These are phyloP conservation scores for Manis pentadactyla DNA, from an alignment of 2,797 vertebrate species.

Conservation along the genomic window DNA sequence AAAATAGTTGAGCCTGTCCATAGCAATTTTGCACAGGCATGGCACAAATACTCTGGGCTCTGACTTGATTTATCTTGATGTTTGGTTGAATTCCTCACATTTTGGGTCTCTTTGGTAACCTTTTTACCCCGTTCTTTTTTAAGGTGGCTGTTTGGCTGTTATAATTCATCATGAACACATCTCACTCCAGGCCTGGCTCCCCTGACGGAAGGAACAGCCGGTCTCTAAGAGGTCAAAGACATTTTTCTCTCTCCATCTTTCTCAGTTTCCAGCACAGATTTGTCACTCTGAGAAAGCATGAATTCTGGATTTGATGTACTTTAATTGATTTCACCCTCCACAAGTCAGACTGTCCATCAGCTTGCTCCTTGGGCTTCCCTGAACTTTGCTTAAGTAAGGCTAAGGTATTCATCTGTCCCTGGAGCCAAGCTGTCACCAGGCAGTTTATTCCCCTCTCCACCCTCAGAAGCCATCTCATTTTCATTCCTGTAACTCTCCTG, in stretches of 20 bases:
- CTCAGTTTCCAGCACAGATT: conserved; percentile 92
- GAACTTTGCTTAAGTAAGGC: conserved; percentile 78
- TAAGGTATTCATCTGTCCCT: conserved; percentile 81
- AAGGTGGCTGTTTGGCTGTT: conserved; percentile 89
- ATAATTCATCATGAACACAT: conserved; percentile 89
- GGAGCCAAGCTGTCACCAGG: conserved; percentile 81
- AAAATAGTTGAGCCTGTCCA: conserved; percentile 74
- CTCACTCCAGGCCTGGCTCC: conserved; percentile 86
- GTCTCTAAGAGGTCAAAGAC: conserved; percentile 89
- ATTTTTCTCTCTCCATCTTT: conserved; percentile 89
- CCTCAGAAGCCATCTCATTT: conserved; percentile 75
- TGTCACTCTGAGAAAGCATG: conserved; percentile 95
- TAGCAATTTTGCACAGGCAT: conserved; percentile 71
- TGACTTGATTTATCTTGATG: conserved; percentile 89
- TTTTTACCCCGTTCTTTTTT: conserved; percentile 89
- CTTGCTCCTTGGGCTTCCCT: conserved; percentile 77
- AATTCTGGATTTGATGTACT: conserved; percentile 97
- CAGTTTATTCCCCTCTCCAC: conserved; percentile 51
- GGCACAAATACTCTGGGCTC: conserved; percentile 68
- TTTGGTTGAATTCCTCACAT: conserved; percentile 88
- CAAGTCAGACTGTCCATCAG: conserved; percentile 90
- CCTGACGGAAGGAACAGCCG: conserved; percentile 89
- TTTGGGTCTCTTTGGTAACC: conserved; percentile 88
- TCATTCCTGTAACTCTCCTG: conserved; percentile 57
- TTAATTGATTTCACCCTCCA: conserved; percentile 96